Evolutionary conservation across 2,888 invertebrate genomes (phyloP).

Genomic region (Alsophila aescularia): DNA sequence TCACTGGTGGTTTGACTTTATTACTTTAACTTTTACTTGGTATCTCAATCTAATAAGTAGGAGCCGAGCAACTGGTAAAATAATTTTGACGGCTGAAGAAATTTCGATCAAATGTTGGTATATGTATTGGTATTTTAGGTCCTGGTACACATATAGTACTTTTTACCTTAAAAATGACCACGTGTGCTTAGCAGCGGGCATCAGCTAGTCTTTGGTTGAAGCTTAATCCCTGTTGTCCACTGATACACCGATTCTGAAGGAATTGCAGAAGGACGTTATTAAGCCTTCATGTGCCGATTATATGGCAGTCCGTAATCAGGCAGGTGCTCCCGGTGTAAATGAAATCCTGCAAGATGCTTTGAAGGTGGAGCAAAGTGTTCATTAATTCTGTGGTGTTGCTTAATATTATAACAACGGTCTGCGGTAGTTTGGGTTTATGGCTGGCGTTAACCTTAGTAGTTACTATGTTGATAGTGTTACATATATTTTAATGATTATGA

Average conservation of each 20-base stretch:
- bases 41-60: no score
- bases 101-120: no score
- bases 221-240: background rate
- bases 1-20: no score
- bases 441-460: background rate
- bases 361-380: slow-evolving; percentile 2
- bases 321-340: slow-evolving; percentile 9
- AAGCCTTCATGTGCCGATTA: slow-evolving; percentile 10
- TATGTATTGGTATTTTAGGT: no score
- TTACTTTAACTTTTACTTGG: no score
- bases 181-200: no score
- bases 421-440: slow-evolving; percentile 3
- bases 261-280: slow-evolving; percentile 6
- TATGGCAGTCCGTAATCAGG: slow-evolving; percentile 16
- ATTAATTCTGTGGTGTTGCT: slow-evolving; percentile 10
- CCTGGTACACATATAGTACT: no score
- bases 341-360: slow-evolving; percentile 10
- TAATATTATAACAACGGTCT: background rate
- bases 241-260: background rate
- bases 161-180: no score
- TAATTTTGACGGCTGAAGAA: no score
- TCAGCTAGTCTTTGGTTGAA: background rate
- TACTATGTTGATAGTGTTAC: no score
- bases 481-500: no score
- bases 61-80: no score